Base-by-base conservation (phyloP, 2,113 vertebrate species). In the Carassius auratus region DNA sequence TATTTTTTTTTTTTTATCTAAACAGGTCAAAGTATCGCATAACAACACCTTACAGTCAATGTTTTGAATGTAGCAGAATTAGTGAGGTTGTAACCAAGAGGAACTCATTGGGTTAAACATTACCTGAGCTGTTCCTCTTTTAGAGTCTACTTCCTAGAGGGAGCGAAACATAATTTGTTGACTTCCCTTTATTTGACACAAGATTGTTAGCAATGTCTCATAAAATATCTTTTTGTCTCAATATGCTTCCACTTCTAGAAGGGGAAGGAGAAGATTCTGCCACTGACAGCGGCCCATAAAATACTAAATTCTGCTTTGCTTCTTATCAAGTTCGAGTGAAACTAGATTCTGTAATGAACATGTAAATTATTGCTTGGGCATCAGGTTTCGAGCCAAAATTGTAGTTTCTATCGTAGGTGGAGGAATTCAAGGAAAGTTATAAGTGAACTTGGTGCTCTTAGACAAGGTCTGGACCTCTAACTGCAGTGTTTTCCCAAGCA, bases 171-270 rank as follows among this genome's bases (percentile, higher is more conserved):
- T 74, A 73, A 86, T 80, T 81, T 86, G 59, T 84, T 62, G 76
- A 87, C 88, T 89, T 89, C 85, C 86, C 79, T 76, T 87, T 89
- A 87, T 86, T 87, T 89, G 88, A 89, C 88, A 89, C 33, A 84
- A 85, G 50, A 38, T 62, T 84, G 76, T 83, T 55, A 33, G 73
- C 74, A 15, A 78, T 48, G 64, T 78, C 83, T 82, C 75, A 81
- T 87, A 86, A 87, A 82, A 87, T 50, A 50, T 61, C 78, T 77
- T 62, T 75, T 84, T 69, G 52, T 82, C 42, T 55, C 80, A 82
- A 82, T 71, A 52, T 15, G 64, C 81, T 87, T 77, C 64, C 81
- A 59, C 48, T 69, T 79, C 71, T 64, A 66, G 57, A 75, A 59
- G 52, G 66, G 62, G 30, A 68, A 79, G 84, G n/a, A 79, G 76